Percentiles rank a stretch among this genome's conserved stretches.
Conservation (phyloP, 2,113 vertebrate species). For the Erythrocebus patas region DNA sequence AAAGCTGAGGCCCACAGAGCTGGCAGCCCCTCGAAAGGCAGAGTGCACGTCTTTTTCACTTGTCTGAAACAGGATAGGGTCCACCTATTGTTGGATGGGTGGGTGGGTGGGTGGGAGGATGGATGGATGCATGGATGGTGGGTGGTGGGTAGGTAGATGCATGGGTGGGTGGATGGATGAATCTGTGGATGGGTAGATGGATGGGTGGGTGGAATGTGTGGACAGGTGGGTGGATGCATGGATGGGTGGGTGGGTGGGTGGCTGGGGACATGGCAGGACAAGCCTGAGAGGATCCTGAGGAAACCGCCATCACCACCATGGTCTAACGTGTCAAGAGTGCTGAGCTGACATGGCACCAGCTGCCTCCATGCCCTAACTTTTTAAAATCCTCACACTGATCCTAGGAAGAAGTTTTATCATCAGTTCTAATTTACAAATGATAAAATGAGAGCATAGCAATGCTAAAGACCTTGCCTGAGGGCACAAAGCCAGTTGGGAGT, state of each 20-base stretch:
- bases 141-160: too few species aligned
- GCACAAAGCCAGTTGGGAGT: rapidly evolving
- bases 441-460: neutral
- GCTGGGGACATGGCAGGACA: neutral
- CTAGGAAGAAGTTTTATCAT: rapidly evolving
- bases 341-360: rapidly evolving
- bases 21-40: neutral
- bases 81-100: rapidly evolving
- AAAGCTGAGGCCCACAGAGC: neutral
- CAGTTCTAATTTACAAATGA: too few species aligned
- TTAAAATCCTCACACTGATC: rapidly evolving
- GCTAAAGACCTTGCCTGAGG: neutral
- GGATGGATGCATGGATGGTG: too few species aligned
- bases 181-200: rapidly evolving
- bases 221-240: too few species aligned
- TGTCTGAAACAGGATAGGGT: neutral
- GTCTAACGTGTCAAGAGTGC: rapidly evolving
- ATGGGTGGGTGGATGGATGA: too few species aligned
- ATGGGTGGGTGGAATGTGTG: too few species aligned
- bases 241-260: too few species aligned
- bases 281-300: neutral
- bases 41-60: rapidly evolving
- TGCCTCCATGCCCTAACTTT: rapidly evolving
- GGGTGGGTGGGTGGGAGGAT: too few species aligned
- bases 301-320: rapidly evolving